phyloP scores from a whole-genome alignment of 2,888 invertebrate genomes.

The Conomelus anceps region DNA sequence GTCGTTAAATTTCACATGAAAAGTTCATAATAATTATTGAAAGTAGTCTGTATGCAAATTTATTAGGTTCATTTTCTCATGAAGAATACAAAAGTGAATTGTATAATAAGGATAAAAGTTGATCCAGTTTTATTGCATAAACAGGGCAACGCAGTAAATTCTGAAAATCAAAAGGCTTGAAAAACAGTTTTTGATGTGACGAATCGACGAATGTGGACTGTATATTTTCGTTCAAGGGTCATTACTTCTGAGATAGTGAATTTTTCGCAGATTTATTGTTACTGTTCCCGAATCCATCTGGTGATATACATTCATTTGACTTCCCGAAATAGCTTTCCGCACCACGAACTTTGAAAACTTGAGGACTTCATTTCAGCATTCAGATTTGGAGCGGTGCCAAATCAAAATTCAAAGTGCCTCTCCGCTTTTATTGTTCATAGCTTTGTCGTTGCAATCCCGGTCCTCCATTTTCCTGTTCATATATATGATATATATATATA shows the following conservation, averaged over 20 bases:
- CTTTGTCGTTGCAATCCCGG: neutral
- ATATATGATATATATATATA: too few species aligned
- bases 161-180: neutral
- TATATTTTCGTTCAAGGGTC: neutral
- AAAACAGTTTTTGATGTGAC: neutral
- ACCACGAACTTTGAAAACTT: neutral
- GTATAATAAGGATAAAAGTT: too few species aligned
- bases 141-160: neutral
- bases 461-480: neutral
- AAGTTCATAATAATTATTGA: too few species aligned
- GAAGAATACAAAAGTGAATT: too few species aligned
- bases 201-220: neutral
- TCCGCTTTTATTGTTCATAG: neutral
- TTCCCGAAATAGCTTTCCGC: neutral
- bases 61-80: too few species aligned
- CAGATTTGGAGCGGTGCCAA: neutral
- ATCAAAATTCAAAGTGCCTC: neutral
- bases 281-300: neutral
- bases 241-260: neutral
- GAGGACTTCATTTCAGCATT: neutral
- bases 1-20: too few species aligned
- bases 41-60: too few species aligned
- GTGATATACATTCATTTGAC: neutral
- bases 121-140: too few species aligned
- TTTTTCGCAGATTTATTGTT: neutral